Evolutionary conservation across 2,888 invertebrate species (phyloP).

Genomic region (Spilosoma lubricipeda): DNA sequence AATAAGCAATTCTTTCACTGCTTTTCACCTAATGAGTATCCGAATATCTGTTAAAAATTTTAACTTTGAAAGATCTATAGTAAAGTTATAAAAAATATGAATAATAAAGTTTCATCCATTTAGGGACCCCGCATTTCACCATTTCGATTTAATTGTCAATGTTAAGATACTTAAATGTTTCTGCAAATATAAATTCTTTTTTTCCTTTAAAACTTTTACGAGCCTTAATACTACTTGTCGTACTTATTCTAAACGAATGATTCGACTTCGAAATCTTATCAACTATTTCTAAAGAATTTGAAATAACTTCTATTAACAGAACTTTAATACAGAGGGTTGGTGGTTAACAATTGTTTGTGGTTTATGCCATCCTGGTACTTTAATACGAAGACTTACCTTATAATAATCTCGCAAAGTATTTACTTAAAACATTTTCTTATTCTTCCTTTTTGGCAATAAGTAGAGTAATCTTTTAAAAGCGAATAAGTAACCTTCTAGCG

Average conservation of each 20-base stretch:
- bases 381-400: neutral
- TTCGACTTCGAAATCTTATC: slow-evolving; percentile 18
- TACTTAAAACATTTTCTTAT: neutral
- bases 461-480: neutral
- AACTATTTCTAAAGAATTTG: slow-evolving; percentile 15
- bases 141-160: neutral
- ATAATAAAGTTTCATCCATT: neutral
- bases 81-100: neutral
- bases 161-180: neutral
- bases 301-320: slow-evolving; percentile 8
- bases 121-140: neutral
- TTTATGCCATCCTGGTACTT: slow-evolving; percentile 3
- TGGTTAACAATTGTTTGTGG: slow-evolving; percentile 5
- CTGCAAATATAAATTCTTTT: neutral
- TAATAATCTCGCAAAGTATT: neutral
- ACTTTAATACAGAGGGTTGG: neutral
- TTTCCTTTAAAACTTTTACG: neutral
- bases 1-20: no score
- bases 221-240: neutral
- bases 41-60: no score
- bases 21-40: no score
- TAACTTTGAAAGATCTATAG: no score
- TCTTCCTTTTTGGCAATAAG: neutral
- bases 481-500: neutral
- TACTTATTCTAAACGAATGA: slow-evolving; percentile 7